Percentiles rank a stretch among this genome's conserved stretches.
Conservation (phyloP, 2,797 vertebrate genomes). For the Falco novaeseelandiae region DNA sequence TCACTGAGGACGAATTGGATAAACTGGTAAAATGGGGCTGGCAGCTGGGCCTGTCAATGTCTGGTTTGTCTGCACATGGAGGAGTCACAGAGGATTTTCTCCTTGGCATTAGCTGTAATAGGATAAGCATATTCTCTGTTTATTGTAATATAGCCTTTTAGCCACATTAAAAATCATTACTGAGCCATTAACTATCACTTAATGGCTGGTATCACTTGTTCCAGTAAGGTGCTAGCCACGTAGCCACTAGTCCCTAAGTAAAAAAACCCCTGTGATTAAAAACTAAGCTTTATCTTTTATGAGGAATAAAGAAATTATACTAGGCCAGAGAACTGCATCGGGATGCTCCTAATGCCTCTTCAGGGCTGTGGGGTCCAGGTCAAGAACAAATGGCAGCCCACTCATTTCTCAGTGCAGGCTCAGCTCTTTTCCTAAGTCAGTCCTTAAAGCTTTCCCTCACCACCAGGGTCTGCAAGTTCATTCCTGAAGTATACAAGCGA, state of each 20-base stretch:
- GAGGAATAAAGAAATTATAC: not conserved
- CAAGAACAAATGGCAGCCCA: not conserved
- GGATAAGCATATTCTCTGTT: constrained; percentile 52
- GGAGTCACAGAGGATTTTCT: constrained; percentile 32
- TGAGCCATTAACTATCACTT: not conserved
- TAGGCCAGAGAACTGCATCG: not conserved
- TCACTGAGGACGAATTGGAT: constrained; percentile 28
- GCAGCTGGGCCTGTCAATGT: constrained; percentile 11
- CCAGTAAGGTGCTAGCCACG: not conserved
- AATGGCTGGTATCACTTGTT: constrained; percentile 4
- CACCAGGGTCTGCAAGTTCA: not conserved
- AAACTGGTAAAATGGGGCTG: constrained; percentile 21
- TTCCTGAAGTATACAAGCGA: not conserved
- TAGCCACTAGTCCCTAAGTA: not conserved
- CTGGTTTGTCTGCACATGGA: not conserved
- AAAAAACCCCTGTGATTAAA: not conserved
- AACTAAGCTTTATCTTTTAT: constrained; percentile 11
- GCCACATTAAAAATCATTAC: constrained; percentile 36
- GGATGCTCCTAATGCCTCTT: not conserved
- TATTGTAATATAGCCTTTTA: constrained; percentile 43
- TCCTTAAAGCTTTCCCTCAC: not conserved
- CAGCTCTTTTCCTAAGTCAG: not conserved
- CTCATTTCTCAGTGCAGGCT: not conserved
- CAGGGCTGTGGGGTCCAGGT: not conserved
- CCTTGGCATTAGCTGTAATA: constrained; percentile 33